These are phyloP conservation scores for Trypoxylon attenuatum DNA, from an alignment of 2,888 invertebrate genomes.

Conservation along the genomic window DNA sequence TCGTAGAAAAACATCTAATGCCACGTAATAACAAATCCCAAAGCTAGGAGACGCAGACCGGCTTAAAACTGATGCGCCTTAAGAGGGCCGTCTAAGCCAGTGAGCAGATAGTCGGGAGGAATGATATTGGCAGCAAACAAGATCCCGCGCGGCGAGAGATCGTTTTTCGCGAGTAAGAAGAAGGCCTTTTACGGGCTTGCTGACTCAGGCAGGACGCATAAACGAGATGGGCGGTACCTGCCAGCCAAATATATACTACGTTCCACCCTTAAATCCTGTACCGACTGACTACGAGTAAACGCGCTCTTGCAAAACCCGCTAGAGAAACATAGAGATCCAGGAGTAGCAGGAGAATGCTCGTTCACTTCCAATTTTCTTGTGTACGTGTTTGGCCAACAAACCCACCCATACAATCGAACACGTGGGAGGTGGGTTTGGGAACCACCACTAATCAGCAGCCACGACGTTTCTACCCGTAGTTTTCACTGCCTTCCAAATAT, in stretches of 20 bases:
- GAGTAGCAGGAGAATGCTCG: conserved; percentile 11
- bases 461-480: conserved; percentile 44
- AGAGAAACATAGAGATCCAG: conserved; percentile 1
- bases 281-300: conserved; percentile 32
- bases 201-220: conserved; percentile 68
- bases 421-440: conserved; percentile 56
- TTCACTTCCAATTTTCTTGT: conserved; percentile 23
- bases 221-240: conserved; percentile 71
- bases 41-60: not conserved
- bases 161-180: conserved; percentile 62
- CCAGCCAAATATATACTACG: conserved; percentile 66
- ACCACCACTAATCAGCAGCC: conserved; percentile 61
- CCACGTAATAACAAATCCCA: not conserved
- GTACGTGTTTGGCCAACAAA: conserved; percentile 30
- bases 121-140: conserved; percentile 59
- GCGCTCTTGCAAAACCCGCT: conserved; percentile 21
- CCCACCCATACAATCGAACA: not conserved
- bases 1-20: not conserved
- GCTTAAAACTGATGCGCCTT: not conserved
- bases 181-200: conserved; percentile 58
- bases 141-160: conserved; percentile 63
- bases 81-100: not conserved
- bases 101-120: conserved; percentile 25
- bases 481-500: conserved; percentile 42
- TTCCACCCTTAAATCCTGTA: conserved; percentile 65